phyloP scores from a whole-genome alignment of 1,140 invertebrate species.

The Rhagoletis pomonella region DNA sequence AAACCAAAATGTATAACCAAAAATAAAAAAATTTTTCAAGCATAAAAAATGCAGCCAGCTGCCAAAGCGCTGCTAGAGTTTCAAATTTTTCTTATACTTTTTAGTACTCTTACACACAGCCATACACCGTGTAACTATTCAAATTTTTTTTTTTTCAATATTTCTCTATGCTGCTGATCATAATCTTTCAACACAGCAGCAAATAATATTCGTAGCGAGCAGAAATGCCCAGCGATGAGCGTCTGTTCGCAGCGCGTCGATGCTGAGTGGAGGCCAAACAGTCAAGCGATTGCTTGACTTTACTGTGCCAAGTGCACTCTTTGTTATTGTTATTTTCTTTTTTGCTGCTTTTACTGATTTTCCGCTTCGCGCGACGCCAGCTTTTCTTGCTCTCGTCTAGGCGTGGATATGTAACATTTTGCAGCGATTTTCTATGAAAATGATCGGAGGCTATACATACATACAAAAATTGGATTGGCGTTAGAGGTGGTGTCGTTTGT shows the following conservation, averaged over 20 bases:
- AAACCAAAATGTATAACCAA: not conserved
- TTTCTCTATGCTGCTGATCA: not conserved
- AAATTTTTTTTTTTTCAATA: not conserved
- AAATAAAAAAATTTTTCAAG: not conserved
- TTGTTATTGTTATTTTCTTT: not conserved
- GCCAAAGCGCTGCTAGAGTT: not conserved
- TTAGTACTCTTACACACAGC: not conserved
- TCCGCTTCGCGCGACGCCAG: not conserved
- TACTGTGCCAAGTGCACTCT: not conserved
- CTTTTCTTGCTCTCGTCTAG: not conserved
- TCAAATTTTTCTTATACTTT: not conserved
- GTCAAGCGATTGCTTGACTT: constrained; percentile 7
- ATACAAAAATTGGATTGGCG: no score
- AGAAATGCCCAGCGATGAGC: not conserved
- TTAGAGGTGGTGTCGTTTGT: no score
- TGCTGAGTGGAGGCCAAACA: not conserved
- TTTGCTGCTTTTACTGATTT: not conserved
- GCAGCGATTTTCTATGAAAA: no score
- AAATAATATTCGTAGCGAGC: not conserved
- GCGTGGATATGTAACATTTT: no score
- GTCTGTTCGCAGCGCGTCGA: not conserved
- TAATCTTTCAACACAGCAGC: constrained; percentile 34
- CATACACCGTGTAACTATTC: not conserved
- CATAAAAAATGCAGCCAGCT: not conserved
- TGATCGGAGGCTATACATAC: no score